Percentiles rank a stretch among this genome's conserved stretches.
Evolutionary conservation across 2,888 invertebrate species (phyloP).

Genomic region (Leptopilina myrica): DNA sequence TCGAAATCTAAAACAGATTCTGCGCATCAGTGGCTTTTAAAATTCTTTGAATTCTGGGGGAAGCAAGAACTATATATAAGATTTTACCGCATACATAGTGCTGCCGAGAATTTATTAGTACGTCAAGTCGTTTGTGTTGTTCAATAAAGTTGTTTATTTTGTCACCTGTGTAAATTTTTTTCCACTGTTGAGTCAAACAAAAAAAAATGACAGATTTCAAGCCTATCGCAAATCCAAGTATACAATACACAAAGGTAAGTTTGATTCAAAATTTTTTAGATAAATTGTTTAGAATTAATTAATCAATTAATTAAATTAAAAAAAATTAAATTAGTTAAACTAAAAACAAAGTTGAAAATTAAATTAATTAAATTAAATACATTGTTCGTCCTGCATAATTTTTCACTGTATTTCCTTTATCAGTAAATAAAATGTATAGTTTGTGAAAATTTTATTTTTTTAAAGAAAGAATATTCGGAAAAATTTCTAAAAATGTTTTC

Average conservation of each 20-base stretch:
- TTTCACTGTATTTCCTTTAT: too few relatives aligned
- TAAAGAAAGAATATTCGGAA: neutral
- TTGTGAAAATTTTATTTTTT: too few relatives aligned
- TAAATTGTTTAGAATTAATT: neutral
- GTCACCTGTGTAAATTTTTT: too few relatives aligned
- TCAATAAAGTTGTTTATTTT: too few relatives aligned
- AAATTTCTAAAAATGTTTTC: neutral
- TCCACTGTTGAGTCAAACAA: neutral
- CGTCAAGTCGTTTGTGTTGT: neutral
- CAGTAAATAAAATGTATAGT: too few relatives aligned
- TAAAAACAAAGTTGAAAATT: too few relatives aligned
- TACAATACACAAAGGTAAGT: slow-evolving; percentile 52
- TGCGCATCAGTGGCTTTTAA: neutral
- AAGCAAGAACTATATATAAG: slow-evolving; percentile 16
- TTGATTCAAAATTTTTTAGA: neutral
- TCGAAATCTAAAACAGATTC: neutral
- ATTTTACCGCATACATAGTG: neutral
- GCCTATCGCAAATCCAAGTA: slow-evolving; percentile 46
- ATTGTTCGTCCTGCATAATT: too few relatives aligned
- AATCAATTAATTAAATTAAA: too few relatives aligned
- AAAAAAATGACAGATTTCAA: slow-evolving; percentile 45
- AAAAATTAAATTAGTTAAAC: too few relatives aligned
- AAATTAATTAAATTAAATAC: too few relatives aligned
- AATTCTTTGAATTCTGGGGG: slow-evolving; percentile 15
- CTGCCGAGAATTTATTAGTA: neutral